Base-by-base conservation (phyloP, 2,888 invertebrate genomes). In the Perizoma affinitatum region DNA sequence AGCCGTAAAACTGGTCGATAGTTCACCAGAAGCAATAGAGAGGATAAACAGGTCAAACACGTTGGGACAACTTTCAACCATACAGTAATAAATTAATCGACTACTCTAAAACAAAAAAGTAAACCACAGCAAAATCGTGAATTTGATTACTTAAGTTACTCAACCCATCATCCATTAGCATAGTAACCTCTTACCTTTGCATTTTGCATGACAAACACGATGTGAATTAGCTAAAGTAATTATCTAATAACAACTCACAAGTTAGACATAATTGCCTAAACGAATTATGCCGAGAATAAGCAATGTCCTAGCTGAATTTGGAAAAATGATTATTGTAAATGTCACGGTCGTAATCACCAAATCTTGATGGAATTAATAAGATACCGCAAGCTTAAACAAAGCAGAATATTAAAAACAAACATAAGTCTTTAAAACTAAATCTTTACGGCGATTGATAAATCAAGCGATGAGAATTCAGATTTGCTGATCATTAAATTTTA, bases 101-200 rank as follows among this genome's bases (percentile, higher is more conserved):
- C 5, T 42, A 45, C 41, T 11, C 10, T 7, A 6, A 44, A 22
- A 35, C 9, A n/a, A 9, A 46, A 46, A 46, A 0, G 41, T 11
- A 41, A 41, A 10, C 47, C 34, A 47, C 36, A 33, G 34, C 46
- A 46, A 52, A 61, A 47, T 60, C 63, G 61, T 70, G 66, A 63
- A 59, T 55, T 41, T 11, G 36, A 54, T 66, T 43, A 55, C 38
- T 35, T 43, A 52, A 56, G 49, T 57, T 54, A 57, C 47, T 43
- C 53, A 57, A 61, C 50, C 45, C 54, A 56, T 64, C 56, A 57
- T 67, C 66, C 66, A 70, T 70, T 70, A 69, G 55, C 58, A 59
- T 51, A 61, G 54, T 58, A 45, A 63, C 63, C 63, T 59, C 41
- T 38, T 49, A 63, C 64, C 65, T 62, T 56, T 63, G 56, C 60